Evolutionary conservation across 1,140 invertebrate species (phyloP).

Genomic region (Drosophila guanche): DNA sequence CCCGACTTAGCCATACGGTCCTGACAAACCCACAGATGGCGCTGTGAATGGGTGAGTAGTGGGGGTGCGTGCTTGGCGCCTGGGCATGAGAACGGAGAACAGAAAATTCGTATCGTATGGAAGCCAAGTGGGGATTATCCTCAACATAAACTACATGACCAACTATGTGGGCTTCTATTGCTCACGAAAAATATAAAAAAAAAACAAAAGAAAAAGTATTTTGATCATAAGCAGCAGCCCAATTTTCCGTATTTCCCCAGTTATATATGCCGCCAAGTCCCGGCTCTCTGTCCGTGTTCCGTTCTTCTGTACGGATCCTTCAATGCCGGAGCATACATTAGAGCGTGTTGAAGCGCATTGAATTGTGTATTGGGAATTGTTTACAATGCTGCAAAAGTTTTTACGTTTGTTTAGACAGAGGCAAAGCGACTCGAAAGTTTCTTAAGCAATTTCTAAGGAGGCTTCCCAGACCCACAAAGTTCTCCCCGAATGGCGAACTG

Average conservation of each 20-base stretch:
- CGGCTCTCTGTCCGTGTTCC: background rate
- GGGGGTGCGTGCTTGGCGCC: constrained; percentile 29
- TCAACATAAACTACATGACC: constrained; percentile 45
- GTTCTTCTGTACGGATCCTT: constrained; percentile 35
- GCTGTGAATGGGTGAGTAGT: constrained; percentile 26
- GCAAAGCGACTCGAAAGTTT: constrained; percentile 74
- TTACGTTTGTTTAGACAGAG: constrained; percentile 77
- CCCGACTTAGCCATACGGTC: constrained; percentile 7
- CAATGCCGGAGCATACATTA: constrained; percentile 71
- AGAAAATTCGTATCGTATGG: constrained; percentile 51
- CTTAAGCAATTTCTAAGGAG: constrained; percentile 69
- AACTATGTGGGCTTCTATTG: constrained; percentile 21
- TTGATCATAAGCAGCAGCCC: constrained; percentile 68
- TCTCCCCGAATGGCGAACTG: no score
- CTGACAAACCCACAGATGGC: constrained; percentile 57
- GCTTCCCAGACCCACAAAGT: constrained; percentile 9
- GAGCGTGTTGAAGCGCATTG: constrained; percentile 80
- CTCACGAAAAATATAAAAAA: constrained; percentile 1
- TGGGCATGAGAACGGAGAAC: constrained; percentile 8
- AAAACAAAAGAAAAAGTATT: constrained; percentile 54
- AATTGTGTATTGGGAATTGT: constrained; percentile 82
- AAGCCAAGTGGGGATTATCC: constrained; percentile 44
- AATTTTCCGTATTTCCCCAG: constrained; percentile 51
- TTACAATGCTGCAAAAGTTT: constrained; percentile 80
- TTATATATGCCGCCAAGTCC: constrained; percentile 12